Conservation (phyloP, 2,113 vertebrate species). For the Eubucco bourcierii region DNA sequence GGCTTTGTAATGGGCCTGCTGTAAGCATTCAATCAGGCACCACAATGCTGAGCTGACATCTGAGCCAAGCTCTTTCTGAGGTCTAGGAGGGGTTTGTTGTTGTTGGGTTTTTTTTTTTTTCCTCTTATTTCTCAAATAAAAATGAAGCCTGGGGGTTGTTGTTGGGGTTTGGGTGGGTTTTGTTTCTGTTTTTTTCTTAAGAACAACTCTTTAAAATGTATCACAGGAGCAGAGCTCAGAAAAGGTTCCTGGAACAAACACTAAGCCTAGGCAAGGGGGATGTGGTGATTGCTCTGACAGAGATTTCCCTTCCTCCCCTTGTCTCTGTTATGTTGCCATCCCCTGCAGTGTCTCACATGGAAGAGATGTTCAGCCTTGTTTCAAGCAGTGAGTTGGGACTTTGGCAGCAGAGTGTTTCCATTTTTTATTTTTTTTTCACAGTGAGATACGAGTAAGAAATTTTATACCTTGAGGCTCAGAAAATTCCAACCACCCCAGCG, state of each 20-base stretch:
- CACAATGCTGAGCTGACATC: background rate
- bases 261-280: background rate
- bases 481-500: rapidly evolving
- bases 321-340: rapidly evolving
- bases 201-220: background rate
- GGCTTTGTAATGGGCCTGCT: background rate
- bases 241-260: background rate
- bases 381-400: background rate
- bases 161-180: background rate
- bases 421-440: background rate
- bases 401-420: background rate
- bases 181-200: background rate
- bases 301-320: background rate
- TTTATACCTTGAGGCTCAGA: background rate
- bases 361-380: background rate
- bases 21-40: background rate
- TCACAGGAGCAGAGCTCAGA: background rate
- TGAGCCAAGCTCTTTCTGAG: background rate
- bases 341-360: background rate
- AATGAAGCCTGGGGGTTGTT: background rate
- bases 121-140: background rate
- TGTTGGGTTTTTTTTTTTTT: background rate
- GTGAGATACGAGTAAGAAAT: background rate
- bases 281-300: background rate
- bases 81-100: background rate